Conservation (phyloP, 2,797 vertebrate genomes). For the Dipus sagitta region DNA sequence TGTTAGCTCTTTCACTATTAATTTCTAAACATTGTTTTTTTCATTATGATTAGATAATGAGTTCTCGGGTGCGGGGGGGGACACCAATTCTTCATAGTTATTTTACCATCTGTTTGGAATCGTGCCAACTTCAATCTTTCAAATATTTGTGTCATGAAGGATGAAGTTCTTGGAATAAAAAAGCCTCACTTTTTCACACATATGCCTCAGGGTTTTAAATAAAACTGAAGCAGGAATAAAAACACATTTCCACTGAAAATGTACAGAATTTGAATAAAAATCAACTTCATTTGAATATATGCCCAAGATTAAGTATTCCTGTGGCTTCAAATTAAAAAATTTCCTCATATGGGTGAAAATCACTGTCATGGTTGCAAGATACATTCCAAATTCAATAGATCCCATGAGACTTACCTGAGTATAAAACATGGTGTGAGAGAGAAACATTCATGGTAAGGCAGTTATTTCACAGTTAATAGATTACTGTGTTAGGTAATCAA, state of each 20-base stretch:
- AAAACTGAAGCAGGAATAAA: neutral
- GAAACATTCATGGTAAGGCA: neutral
- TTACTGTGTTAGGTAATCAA: neutral
- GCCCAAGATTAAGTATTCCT: neutral
- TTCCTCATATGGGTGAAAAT: neutral
- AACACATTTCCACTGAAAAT: slow-evolving; percentile 9
- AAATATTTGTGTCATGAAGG: neutral
- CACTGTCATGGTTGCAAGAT: neutral
- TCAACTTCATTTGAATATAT: slow-evolving; percentile 56
- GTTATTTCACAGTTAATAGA: neutral
- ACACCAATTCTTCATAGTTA: neutral
- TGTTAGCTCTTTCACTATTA: neutral
- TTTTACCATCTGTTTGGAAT: neutral
- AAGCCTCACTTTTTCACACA: neutral
- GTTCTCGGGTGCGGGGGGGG: neutral
- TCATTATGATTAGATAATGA: neutral
- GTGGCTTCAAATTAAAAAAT: slow-evolving; percentile 44
- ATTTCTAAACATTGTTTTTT: neutral
- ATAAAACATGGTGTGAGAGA: neutral
- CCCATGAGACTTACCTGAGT: neutral
- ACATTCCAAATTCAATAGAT: neutral
- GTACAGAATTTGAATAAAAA: neutral
- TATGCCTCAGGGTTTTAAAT: slow-evolving; percentile 1
- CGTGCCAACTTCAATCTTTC: neutral
- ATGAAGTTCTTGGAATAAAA: neutral